Evolutionary conservation across 2,113 vertebrate genomes (phyloP).

Genomic region (Neofelis nebulosa): DNA sequence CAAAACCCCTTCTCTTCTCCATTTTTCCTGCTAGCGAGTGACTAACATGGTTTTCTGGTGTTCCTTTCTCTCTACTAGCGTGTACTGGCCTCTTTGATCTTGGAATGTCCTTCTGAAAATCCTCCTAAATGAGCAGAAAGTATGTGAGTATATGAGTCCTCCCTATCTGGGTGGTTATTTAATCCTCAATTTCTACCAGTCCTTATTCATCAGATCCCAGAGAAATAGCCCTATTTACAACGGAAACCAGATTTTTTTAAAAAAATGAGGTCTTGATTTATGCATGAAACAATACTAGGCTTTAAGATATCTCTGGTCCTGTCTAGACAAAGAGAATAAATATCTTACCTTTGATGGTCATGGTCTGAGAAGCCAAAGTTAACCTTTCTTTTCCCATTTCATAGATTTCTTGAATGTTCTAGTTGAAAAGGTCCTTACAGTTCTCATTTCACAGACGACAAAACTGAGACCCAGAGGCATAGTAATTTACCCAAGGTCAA

Average conservation of each 20-base stretch:
- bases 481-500: not conserved
- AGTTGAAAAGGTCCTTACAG: not conserved
- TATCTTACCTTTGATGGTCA: not conserved
- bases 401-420: conserved; percentile 35
- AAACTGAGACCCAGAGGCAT: not conserved
- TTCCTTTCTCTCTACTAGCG: not conserved
- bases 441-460: conserved; percentile 14
- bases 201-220: not conserved
- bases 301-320: not conserved
- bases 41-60: not conserved
- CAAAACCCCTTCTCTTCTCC: not conserved
- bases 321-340: not conserved
- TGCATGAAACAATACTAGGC: not conserved
- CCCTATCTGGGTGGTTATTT: not conserved
- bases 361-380: not conserved
- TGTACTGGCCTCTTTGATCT: not conserved
- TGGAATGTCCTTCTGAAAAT: conserved; percentile 6
- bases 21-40: not conserved
- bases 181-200: not conserved
- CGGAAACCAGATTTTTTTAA: not conserved
- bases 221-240: not conserved
- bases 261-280: not conserved
- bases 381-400: not conserved
- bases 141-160: not conserved
- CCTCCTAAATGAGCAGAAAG: not conserved